Evolutionary conservation across 2,888 invertebrate species (phyloP).

Genomic region (Cerceris rybyensis): DNA sequence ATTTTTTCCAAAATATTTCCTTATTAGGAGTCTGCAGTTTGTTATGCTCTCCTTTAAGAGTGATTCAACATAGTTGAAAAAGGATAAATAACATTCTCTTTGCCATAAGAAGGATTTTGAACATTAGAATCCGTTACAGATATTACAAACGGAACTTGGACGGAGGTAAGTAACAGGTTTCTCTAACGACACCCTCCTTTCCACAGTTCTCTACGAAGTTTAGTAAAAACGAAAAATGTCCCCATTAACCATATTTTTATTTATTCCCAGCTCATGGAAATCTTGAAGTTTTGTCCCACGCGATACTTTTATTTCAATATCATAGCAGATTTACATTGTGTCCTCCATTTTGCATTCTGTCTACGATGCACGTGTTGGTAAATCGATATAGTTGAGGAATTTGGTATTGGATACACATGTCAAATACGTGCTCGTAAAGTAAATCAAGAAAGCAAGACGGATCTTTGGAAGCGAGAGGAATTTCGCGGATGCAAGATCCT

Average conservation of each 20-base stretch:
- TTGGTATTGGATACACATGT: constrained; percentile 57
- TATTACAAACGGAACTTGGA: too few relatives aligned
- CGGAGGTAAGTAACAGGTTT: too few relatives aligned
- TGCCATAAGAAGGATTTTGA: too few relatives aligned
- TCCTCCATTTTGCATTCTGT: constrained; percentile 23
- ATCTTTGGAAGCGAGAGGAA: constrained; percentile 15
- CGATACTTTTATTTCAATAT: constrained; percentile 6
- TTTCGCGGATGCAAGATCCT: constrained; percentile 17
- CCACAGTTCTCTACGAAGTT: too few relatives aligned
- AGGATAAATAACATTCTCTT: too few relatives aligned
- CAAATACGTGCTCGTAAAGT: constrained; percentile 58
- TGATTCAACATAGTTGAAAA: too few relatives aligned
- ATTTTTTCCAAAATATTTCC: too few relatives aligned
- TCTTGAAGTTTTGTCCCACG: background rate
- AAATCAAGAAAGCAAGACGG: constrained; percentile 27
- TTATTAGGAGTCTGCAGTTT: too few relatives aligned
- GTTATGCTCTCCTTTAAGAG: too few relatives aligned
- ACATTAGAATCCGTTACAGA: too few relatives aligned
- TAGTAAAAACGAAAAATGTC: too few relatives aligned
- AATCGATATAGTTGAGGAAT: constrained; percentile 53
- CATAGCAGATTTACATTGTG: constrained; percentile 16
- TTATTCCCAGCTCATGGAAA: background rate
- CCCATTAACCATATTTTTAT: background rate
- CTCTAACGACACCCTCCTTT: too few relatives aligned
- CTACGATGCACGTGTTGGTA: constrained; percentile 33